phyloP scores from a whole-genome alignment of 1,140 invertebrate genomes.

The Archivesica marissinica region DNA sequence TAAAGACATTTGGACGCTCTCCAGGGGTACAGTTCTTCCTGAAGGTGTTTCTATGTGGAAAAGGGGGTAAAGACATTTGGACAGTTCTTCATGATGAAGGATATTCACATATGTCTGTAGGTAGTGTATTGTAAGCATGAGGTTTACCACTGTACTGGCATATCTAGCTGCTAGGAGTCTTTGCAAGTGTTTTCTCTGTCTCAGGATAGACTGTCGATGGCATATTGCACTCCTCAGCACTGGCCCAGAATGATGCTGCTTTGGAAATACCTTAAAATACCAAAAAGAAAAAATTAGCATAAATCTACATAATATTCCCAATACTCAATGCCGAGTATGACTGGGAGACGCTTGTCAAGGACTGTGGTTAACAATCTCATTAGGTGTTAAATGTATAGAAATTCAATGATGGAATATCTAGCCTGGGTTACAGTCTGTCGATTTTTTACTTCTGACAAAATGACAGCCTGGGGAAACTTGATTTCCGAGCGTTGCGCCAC shows the following conservation, averaged over 20 bases:
- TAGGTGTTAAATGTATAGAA: background rate
- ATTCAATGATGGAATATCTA: background rate
- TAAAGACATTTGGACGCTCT: too few species aligned
- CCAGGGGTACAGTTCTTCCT: too few species aligned
- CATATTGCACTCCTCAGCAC: background rate
- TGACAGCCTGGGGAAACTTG: too few species aligned
- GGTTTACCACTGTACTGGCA: slow-evolving; percentile 29
- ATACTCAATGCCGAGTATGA: background rate
- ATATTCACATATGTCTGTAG: too few species aligned
- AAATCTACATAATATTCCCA: background rate
- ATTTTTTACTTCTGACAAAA: background rate
- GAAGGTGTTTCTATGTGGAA: too few species aligned
- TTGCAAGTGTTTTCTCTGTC: background rate
- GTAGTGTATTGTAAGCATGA: too few species aligned
- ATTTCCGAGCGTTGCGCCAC: too few species aligned
- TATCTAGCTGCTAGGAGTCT: background rate
- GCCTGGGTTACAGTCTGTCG: background rate
- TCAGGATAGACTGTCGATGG: background rate
- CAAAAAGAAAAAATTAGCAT: background rate
- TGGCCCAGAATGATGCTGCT: background rate
- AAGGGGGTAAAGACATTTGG: too few species aligned
- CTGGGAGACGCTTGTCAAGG: background rate
- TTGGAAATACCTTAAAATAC: slow-evolving; percentile 18
- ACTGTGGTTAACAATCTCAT: background rate
- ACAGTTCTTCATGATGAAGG: too few species aligned